Evolutionary conservation across 2,797 vertebrate genomes (phyloP).

Genomic region (Rhynchotus rufescens): DNA sequence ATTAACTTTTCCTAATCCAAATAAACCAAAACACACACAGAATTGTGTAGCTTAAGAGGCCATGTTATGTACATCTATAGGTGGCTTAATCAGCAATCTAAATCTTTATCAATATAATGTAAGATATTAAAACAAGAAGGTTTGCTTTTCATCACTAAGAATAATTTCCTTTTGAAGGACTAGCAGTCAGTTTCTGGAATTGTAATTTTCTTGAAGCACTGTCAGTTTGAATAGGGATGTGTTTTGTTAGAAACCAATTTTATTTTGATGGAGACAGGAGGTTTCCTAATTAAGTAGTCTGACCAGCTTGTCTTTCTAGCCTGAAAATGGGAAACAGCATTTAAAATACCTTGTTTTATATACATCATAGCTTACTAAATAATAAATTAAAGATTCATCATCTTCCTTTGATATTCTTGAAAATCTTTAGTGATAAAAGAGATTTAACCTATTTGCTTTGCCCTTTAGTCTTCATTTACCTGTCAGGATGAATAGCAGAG

Average conservation of each 20-base stretch:
- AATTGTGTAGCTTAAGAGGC: not conserved
- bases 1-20: conserved; percentile 30
- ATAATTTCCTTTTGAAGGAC: conserved; percentile 55
- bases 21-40: not conserved
- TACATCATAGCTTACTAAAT: conserved; percentile 53
- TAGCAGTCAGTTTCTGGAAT: conserved; percentile 31
- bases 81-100: conserved; percentile 12
- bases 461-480: conserved; percentile 85
- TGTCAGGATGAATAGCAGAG: conserved; percentile 90
- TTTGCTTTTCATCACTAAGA: conserved; percentile 63
- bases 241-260: conserved; percentile 48
- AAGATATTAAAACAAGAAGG: conserved; percentile 40
- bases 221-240: conserved; percentile 64
- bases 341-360: conserved; percentile 64
- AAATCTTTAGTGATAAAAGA: conserved; percentile 74
- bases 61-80: not conserved
- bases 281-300: conserved; percentile 64
- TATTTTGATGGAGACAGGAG: conserved; percentile 64
- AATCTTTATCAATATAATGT: not conserved
- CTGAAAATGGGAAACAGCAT: conserved; percentile 43
- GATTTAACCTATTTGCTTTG: conserved; percentile 68
- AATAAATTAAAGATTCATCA: conserved; percentile 69
- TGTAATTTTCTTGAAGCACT: conserved; percentile 61
- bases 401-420: conserved; percentile 66
- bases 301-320: conserved; percentile 58